Conservation (phyloP, 2,888 invertebrate species). For the Drosophila meridionalis region DNA sequence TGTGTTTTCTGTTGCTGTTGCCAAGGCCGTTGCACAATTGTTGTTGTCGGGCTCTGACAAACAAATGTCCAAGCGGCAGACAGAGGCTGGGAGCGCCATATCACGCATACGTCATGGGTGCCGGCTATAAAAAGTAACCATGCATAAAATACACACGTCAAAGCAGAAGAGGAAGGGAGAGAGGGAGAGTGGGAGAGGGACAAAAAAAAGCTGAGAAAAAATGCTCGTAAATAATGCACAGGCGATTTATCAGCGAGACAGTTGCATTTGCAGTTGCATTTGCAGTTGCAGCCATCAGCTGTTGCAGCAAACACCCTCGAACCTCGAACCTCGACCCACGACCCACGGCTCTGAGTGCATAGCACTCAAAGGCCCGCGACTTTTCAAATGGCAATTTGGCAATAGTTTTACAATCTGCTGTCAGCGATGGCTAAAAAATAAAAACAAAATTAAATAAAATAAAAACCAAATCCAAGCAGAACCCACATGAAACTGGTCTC, state of each 20-base stretch:
- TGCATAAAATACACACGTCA: slow-evolving; percentile 52
- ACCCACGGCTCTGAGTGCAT: not conserved
- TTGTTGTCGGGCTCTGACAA: slow-evolving; percentile 12
- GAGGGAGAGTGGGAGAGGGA: no score
- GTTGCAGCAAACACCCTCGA: slow-evolving; percentile 27
- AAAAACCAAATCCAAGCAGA: slow-evolving; percentile 20
- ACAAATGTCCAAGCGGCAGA: slow-evolving; percentile 25
- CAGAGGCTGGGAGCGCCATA: slow-evolving; percentile 39
- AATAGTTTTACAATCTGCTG: slow-evolving; percentile 53
- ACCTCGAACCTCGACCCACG: slow-evolving; percentile 14
- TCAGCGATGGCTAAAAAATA: slow-evolving; percentile 5
- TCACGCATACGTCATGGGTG: slow-evolving; percentile 71
- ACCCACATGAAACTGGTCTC: slow-evolving; percentile 43
- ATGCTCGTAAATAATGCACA: slow-evolving; percentile 61
- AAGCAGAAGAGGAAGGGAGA: not conserved
- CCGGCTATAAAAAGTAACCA: slow-evolving; percentile 63
- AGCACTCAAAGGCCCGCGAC: slow-evolving; percentile 24
- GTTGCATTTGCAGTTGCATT: slow-evolving; percentile 47
- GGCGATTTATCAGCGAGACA: slow-evolving; percentile 68
- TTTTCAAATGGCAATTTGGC: slow-evolving; percentile 67
- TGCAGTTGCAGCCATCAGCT: slow-evolving; percentile 27
- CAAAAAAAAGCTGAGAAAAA: slow-evolving; percentile 13
- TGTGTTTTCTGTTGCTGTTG: not conserved
- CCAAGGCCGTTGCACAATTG: slow-evolving; percentile 53
- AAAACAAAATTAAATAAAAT: not conserved